phyloP scores from a whole-genome alignment of 2,113 vertebrate species.

The Chiloscyllium plagiosum region DNA sequence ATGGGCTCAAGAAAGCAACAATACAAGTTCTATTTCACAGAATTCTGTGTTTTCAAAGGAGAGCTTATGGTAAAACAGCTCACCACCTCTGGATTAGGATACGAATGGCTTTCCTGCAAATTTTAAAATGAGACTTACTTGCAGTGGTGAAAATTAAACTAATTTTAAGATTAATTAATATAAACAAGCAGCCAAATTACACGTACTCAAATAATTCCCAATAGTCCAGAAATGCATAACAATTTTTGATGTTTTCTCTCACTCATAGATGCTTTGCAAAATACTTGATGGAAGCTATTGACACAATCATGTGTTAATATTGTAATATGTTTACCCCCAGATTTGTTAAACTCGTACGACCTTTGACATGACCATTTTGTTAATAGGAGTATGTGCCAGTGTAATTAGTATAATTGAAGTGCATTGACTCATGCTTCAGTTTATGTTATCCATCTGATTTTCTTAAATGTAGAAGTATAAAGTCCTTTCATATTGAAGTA shows the following conservation, averaged over 20 bases:
- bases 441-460: background rate
- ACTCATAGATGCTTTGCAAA: background rate
- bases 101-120: background rate
- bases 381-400: too few relatives aligned
- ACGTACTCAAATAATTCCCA: background rate
- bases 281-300: background rate
- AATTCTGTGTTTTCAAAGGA: background rate
- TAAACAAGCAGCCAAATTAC: background rate
- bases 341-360: background rate
- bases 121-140: background rate
- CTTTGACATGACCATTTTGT: background rate
- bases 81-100: background rate
- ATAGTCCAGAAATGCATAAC: background rate
- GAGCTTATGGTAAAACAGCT: background rate
- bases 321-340: background rate
- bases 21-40: too few relatives aligned
- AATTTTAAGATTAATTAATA: background rate
- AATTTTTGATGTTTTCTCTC: background rate
- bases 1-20: background rate
- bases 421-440: background rate
- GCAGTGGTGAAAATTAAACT: background rate
- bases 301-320: background rate
- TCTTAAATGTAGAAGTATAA: background rate
- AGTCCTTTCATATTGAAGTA: background rate
- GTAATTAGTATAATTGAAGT: too few relatives aligned